These are phyloP conservation scores for Antechinus flavipes DNA, from an alignment of 2,113 vertebrate species.

Conservation along the genomic window DNA sequence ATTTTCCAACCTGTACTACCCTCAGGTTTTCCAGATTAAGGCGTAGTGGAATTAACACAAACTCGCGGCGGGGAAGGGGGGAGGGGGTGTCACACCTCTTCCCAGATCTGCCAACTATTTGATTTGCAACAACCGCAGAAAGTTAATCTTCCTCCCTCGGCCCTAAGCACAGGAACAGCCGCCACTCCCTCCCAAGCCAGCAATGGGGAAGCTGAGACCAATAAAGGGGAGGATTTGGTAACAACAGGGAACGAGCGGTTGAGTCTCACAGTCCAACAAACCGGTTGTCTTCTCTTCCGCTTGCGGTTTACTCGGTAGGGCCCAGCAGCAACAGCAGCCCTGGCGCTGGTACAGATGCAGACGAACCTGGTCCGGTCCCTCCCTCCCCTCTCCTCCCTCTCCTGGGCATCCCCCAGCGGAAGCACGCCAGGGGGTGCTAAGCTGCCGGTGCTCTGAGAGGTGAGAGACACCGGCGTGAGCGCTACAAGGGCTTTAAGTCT, in stretches of 20 bases:
- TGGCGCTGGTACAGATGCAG: not conserved
- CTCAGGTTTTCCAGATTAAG: not conserved
- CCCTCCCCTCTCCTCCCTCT: not conserved
- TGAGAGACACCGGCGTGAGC: not conserved
- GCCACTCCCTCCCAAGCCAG: not conserved
- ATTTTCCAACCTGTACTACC: not conserved
- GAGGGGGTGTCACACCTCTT: not conserved
- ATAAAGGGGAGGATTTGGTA: not conserved
- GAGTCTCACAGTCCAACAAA: not conserved
- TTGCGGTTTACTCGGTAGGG: not conserved
- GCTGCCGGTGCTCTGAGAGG: not conserved
- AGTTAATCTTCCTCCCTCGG: not conserved
- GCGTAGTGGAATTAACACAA: not conserved
- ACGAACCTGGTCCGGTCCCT: constrained; percentile 20
- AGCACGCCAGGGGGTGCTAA: not conserved
- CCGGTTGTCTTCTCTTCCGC: not conserved
- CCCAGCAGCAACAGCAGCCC: not conserved
- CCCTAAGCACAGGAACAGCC: not conserved
- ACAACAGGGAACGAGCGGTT: not conserved
- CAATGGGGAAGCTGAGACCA: not conserved
- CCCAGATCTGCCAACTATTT: not conserved
- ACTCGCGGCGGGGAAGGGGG: not conserved
- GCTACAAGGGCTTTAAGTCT: not conserved
- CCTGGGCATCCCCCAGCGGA: not conserved
- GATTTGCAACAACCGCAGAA: not conserved